phyloP scores from a whole-genome alignment of 2,797 vertebrate species.

The Manis javanica region DNA sequence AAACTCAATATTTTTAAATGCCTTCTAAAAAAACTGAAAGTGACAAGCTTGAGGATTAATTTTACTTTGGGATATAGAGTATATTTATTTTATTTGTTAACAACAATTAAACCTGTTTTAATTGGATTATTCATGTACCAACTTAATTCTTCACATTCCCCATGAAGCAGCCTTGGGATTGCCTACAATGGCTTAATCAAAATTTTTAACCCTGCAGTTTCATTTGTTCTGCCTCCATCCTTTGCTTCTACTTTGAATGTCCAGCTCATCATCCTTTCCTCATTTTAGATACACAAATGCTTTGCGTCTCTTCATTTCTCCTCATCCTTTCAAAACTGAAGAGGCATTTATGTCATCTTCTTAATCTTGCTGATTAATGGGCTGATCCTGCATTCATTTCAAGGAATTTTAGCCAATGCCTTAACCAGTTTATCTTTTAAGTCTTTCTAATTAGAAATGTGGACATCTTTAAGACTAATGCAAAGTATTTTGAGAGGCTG shows the following conservation, averaged over 20 bases:
- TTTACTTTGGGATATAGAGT: not conserved
- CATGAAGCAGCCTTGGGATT: not conserved
- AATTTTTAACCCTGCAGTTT: not conserved
- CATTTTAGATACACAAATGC: not conserved
- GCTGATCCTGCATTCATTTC: not conserved
- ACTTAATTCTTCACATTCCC: not conserved
- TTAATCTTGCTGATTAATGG: not conserved
- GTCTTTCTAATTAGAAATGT: not conserved
- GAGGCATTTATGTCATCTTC: not conserved
- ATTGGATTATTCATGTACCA: not conserved
- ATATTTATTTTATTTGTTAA: not conserved
- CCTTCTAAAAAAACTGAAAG: not conserved
- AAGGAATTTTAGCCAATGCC: not conserved
- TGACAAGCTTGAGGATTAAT: not conserved
- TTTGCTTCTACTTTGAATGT: not conserved
- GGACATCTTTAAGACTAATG: not conserved
- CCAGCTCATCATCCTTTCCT: not conserved
- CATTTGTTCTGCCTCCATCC: not conserved
- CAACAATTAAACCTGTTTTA: not conserved
- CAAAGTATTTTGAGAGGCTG: not conserved
- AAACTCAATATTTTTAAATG: not conserved
- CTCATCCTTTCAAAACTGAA: not conserved
- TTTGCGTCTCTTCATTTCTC: not conserved
- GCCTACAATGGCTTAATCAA: not conserved
- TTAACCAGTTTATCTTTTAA: not conserved